Conservation (phyloP, 2,888 invertebrate species). For the Pediacus dermestoides region DNA sequence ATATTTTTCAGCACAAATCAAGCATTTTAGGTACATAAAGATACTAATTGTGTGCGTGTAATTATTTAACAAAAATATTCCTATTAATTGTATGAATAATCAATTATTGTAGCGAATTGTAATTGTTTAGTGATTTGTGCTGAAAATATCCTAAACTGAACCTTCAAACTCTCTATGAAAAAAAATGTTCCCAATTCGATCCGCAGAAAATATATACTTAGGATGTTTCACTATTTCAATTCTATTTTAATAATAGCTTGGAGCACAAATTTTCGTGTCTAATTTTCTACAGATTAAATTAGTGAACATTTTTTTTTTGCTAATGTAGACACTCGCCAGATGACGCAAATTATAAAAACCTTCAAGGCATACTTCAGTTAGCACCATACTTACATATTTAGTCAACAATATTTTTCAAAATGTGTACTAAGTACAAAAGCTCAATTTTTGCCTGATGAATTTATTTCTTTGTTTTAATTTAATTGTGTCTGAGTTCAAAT, state of each 20-base stretch:
- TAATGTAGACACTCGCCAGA: slow-evolving; percentile 26
- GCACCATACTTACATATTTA: slow-evolving; percentile 51
- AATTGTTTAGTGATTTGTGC: slow-evolving; percentile 1
- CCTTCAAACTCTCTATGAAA: slow-evolving; percentile 4
- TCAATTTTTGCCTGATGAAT: slow-evolving; percentile 16
- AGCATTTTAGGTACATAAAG: slow-evolving; percentile 13
- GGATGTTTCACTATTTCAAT: too few species aligned
- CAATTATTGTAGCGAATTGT: background rate
- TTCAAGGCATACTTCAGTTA: slow-evolving; percentile 48
- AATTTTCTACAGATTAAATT: slow-evolving; percentile 11
- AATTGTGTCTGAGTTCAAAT: slow-evolving; percentile 3
- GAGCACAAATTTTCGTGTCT: slow-evolving; percentile 2
- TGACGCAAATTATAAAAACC: slow-evolving; percentile 34
- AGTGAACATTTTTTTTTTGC: slow-evolving; percentile 5
- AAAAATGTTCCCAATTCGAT: background rate
- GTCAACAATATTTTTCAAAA: slow-evolving; percentile 41
- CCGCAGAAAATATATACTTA: too few species aligned
- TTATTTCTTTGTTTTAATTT: background rate
- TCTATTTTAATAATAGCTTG: too few species aligned
- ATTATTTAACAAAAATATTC: background rate
- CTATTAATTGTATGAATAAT: background rate
- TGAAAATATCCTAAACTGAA: slow-evolving; percentile 5
- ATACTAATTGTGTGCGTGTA: slow-evolving; percentile 35
- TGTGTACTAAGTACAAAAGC: slow-evolving; percentile 40
- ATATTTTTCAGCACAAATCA: slow-evolving; percentile 17